Evolutionary conservation across 2,888 invertebrate genomes (phyloP), one percentile per base, ranked within the genome.

Genomic region (Epirrita christyi): DNA sequence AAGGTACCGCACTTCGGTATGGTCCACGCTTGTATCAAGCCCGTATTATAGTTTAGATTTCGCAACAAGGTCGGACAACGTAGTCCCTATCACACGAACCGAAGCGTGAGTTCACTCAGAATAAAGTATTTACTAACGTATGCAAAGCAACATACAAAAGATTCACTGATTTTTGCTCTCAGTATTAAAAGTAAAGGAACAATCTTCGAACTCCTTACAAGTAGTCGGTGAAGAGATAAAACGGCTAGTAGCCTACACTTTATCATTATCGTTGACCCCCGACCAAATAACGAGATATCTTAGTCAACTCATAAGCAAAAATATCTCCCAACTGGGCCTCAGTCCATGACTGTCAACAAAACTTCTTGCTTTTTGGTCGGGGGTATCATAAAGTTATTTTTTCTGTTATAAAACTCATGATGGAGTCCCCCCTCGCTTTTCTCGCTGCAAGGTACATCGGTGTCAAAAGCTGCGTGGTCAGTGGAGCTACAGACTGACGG

Each of bases 361-460:
- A 21, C 32, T 9, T 14, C n/a, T 27, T 27, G 41, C 59, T 37
- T 43, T 50, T 44, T 56, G 65, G 65, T 15, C 65, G 65, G 65
- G 63, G 65, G 61, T 27, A 37, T 38, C 27, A 27, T 55, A 34
- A 59, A 54, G 37, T 21, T 5, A 0, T 27, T 14, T 10, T 10
- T 34, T 9, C 38, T 28, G 46, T 50, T 1, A 34, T 47, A 15
- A 49, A 28, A 42, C 32, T 44, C 29, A 32, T 32, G 9, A n/a
- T 13, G 28, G 13, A 9, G 42, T 2, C 13, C 29, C 6, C 6
- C 11, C 21, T 7, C 14, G 8, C 38, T 3, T 21, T 11, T 9
- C 34, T 13, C 38, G 34, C 11, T 14, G 55, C 47, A 47, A 41
- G 55, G 58, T 28, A 13, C 50, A 6, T 10, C 48, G n/a, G 57